These are phyloP conservation scores for Perodicticus potto DNA, from an alignment of 2,797 vertebrate species.

Conservation along the genomic window DNA sequence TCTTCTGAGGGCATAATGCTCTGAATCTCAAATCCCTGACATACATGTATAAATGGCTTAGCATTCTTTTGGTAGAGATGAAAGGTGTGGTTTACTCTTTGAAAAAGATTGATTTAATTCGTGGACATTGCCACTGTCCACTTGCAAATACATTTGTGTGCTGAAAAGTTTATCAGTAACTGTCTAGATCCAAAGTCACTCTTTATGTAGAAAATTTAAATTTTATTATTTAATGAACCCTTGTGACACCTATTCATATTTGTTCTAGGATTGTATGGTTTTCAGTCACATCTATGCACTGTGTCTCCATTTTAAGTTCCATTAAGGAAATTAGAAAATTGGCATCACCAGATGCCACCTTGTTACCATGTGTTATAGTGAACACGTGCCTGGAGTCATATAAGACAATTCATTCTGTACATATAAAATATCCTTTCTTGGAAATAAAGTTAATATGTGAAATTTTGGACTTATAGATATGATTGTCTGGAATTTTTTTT, in stretches of 20 bases:
- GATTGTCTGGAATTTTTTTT: neutral
- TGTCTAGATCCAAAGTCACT: neutral
- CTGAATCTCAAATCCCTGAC: constrained; percentile 13
- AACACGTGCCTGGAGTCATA: neutral
- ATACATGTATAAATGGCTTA: neutral
- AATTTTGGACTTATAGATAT: neutral
- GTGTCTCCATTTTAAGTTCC: constrained; percentile 2
- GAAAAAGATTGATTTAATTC: constrained; percentile 36
- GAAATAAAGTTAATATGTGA: constrained; percentile 18
- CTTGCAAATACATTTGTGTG: neutral
- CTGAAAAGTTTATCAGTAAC: neutral
- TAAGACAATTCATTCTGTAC: constrained; percentile 9
- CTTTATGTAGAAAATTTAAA: constrained; percentile 31
- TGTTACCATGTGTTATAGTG: neutral
- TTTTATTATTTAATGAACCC: neutral
- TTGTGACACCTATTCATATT: neutral
- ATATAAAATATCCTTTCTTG: neutral
- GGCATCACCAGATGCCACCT: neutral
- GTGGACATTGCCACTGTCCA: neutral
- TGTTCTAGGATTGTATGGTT: neutral
- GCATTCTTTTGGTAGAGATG: neutral
- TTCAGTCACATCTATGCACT: neutral
- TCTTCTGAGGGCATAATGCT: neutral
- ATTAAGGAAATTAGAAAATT: constrained; percentile 8
- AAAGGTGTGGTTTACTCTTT: neutral